Evolutionary conservation across 2,113 vertebrate species (phyloP), one percentile per base, ranked within the genome.

Genomic region (Corynorhinus townsendii): DNA sequence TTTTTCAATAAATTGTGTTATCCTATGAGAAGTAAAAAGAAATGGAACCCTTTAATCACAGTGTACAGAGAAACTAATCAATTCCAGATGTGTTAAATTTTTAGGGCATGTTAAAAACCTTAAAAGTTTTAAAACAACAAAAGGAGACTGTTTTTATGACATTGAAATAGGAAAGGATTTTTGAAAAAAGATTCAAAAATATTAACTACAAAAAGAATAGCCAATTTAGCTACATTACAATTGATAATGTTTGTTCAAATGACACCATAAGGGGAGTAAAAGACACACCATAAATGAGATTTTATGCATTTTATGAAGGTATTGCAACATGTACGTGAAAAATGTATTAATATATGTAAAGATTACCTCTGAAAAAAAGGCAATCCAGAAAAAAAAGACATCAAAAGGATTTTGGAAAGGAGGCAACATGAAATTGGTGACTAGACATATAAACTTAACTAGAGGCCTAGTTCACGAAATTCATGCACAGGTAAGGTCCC

Each of bases 161-260:
- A 85, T 1, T n/a, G 22, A 38, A n/a, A 17, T 38, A 89, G 38
- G 69, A 49, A 72, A 54, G 16, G 26, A 30, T n/a, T 90, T 85
- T 85, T 47, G 86, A 62, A 71, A 77, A 72, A 86, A 62, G 77
- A 91, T 12, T 92, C 69, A 94, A 90, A 94, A 87, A 7, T 22
- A 91, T n/a, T 35, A 90, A 72, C 26, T 66, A 80, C 5, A 90
- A 82, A 73, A 80, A 38, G 54, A 90, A 47, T 81, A n/a, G 82
- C 49, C 77, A 40, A 81, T 85, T 85, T 56, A 95, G 75, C 72
- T 87, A 38, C 14, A 40, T 54, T 94, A 69, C 93, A 94, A 71
- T 45, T 68, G 79, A 19, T 66, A 90, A 79, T 45, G 86, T 93
- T 88, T 71, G 19, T 76, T 79, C 56, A 92, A 76, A 83, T n/a